phyloP scores from a whole-genome alignment of 2,113 vertebrate species.

The Aldabrachelys gigantea region DNA sequence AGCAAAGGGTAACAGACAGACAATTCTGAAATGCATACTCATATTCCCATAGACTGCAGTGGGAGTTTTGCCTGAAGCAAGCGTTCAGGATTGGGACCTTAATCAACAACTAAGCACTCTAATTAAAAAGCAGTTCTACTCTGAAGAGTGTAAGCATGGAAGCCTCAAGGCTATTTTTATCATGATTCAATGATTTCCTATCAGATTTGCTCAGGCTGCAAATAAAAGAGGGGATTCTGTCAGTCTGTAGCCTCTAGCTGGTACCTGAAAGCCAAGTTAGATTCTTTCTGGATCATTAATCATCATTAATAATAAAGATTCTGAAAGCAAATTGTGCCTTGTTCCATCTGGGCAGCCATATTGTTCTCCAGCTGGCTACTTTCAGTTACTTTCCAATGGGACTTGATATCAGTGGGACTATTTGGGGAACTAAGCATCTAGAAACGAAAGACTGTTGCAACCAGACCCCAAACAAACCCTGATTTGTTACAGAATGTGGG shows the following conservation, averaged over 20 bases:
- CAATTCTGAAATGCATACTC: background rate
- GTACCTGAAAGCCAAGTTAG: background rate
- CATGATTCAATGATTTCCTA: background rate
- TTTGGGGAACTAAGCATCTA: background rate
- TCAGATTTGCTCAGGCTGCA: background rate
- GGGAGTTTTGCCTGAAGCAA: background rate
- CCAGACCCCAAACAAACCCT: background rate
- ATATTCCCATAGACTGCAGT: background rate
- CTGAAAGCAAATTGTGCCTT: background rate
- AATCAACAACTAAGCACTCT: background rate
- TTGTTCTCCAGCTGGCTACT: background rate
- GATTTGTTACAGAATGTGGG: background rate
- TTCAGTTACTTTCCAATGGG: fast-evolving
- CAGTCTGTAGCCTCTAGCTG: background rate
- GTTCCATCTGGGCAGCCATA: background rate
- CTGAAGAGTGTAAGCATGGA: background rate
- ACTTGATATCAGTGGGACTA: background rate
- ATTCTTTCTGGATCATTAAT: background rate
- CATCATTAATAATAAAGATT: background rate
- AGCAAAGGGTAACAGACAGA: background rate
- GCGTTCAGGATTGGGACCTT: background rate
- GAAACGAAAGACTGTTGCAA: background rate
- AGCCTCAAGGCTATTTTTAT: background rate
- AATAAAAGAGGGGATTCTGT: background rate
- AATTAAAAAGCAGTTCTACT: background rate